Evolutionary conservation across 2,113 vertebrate species (phyloP).

Genomic region (Dromas ardeola): DNA sequence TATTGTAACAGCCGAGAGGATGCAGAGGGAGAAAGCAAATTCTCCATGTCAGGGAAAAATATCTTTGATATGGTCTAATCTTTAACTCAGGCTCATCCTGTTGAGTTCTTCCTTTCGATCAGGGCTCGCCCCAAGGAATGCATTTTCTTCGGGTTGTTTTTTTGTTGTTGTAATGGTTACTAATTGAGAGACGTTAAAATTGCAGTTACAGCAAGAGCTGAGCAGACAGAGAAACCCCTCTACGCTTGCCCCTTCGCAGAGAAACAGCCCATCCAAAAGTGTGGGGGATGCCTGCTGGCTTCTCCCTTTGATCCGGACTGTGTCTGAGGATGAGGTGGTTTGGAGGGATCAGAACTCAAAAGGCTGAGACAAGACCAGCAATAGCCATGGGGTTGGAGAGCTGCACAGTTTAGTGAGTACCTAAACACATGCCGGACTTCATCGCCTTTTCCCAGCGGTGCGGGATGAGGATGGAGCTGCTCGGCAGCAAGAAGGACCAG

Average conservation of each 20-base stretch:
- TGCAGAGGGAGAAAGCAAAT: background rate
- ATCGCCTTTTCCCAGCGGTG: fast-evolving
- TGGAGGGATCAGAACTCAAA: background rate
- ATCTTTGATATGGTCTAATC: background rate
- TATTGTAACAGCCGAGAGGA: background rate
- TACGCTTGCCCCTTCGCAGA: background rate
- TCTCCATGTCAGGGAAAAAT: fast-evolving
- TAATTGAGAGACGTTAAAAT: background rate
- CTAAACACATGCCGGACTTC: fast-evolving
- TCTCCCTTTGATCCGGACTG: background rate
- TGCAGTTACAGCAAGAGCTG: background rate
- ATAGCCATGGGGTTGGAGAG: background rate
- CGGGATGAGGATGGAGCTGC: background rate
- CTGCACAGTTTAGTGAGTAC: background rate
- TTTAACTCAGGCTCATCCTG: background rate
- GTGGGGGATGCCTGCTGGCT: background rate
- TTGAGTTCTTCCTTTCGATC: background rate
- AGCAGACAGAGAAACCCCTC: background rate
- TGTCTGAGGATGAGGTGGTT: background rate
- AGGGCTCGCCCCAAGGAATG: background rate
- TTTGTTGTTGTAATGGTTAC: background rate
- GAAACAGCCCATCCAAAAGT: background rate
- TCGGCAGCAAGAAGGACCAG: fast-evolving
- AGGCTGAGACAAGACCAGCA: background rate
- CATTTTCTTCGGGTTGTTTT: background rate